Base-by-base conservation (phyloP, 2,888 invertebrate species). In the Lithophane socia region DNA sequence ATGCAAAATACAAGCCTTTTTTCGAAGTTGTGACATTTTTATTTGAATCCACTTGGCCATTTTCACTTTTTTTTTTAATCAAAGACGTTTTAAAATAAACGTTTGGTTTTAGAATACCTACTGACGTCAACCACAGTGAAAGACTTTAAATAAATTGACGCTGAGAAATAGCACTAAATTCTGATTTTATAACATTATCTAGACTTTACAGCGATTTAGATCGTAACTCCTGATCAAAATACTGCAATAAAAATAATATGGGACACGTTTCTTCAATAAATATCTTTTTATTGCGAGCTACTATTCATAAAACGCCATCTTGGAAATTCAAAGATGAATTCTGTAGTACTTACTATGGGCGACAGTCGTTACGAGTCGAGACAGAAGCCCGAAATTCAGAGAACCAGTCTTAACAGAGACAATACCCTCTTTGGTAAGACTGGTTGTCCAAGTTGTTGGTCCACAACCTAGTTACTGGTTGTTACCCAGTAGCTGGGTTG, bases 221-320 rank as follows among this genome's bases (percentile, higher is more conserved):
- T 74, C 67, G 49, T 82, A 56, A 79, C 18, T 79, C 3, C 49
- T 64, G 73, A 82, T 63, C 54, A 68, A 79, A 78, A 71, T 60
- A 18, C 21, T 54, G 58, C 29, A 58, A 71, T 73, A 71, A 78
- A 82, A 63, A 69, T 79, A 61, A 47, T 21, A 29, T 63, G 42
- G 5, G 13, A 24, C 4, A 29, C 47, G 29, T 68, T 63, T 58
- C n/a, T 54, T 24, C 21, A 54, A 77, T 69, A 47, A 37, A 69
- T 67, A 69, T 18, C 0, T 54, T 44, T 64, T 37, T 21, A 21
- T 21, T 61, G 2, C 9, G 29, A 61, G 18, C 8, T n/a, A 13
- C n/a, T 67, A 24, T 73, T 72, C n/a, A 73, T 49, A 49, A 1
- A n/a, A 37, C 18, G 13, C 18, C 13, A 52, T 18, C 12, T 66